These are phyloP conservation scores for Cardiocondyla obscurior DNA, from an alignment of 1,140 invertebrate species.

Conservation along the genomic window DNA sequence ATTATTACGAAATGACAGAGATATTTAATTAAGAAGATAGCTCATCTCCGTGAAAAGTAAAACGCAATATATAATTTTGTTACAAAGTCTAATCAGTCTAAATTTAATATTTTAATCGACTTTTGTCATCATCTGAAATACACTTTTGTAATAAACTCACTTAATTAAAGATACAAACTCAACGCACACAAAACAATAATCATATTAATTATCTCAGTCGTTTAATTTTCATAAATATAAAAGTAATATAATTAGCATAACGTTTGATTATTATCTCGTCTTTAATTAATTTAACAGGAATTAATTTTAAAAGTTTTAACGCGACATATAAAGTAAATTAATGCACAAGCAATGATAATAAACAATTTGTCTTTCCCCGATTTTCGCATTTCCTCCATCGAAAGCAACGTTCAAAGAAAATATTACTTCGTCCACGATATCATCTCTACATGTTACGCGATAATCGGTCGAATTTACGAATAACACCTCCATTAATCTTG, in stretches of 20 bases:
- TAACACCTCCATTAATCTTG: conserved; percentile 26
- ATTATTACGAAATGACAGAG: conserved; percentile 30
- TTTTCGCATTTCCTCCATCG: background rate
- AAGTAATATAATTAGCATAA: background rate
- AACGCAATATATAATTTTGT: conserved; percentile 6
- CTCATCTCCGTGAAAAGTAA: conserved; percentile 15
- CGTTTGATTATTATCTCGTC: background rate
- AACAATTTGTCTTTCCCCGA: background rate
- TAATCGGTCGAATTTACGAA: conserved; percentile 14
- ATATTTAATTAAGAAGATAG: conserved; percentile 54
- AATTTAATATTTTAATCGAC: background rate
- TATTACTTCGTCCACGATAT: background rate
- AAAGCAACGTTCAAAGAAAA: background rate
- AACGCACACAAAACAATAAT: background rate
- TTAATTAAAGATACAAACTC: background rate
- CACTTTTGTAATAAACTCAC: background rate
- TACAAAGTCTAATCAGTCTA: background rate
- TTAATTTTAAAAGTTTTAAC: no score
- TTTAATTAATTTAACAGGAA: background rate
- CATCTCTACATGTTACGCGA: background rate
- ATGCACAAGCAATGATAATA: background rate
- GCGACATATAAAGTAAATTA: no score
- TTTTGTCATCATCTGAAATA: background rate
- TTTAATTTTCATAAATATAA: background rate
- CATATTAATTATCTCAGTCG: background rate